Evolutionary conservation across 92 coral and sea anemone genomes (phyloP).

Genomic region (Diadumene lineata): DNA sequence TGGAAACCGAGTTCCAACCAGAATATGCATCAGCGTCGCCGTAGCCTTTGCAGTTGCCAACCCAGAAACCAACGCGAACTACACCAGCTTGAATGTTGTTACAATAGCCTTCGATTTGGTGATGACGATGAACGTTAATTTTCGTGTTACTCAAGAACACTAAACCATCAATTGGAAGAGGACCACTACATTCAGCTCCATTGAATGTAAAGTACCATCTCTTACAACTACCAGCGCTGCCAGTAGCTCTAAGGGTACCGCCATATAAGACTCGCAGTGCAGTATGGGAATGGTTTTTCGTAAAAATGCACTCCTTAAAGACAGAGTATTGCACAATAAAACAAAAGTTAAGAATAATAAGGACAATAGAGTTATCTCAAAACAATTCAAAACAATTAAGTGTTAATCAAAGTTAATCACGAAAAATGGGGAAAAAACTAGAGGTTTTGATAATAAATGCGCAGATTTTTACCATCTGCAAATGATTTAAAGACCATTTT

Average conservation of each 20-base stretch:
- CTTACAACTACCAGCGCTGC: constrained; percentile 18
- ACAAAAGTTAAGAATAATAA: background rate
- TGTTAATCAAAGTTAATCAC: background rate
- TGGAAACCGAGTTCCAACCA: constrained; percentile 33
- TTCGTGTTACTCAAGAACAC: background rate
- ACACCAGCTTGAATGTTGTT: constrained; percentile 13
- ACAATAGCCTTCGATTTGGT: constrained; percentile 25
- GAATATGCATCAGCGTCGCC: constrained; percentile 25
- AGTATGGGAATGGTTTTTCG: constrained; percentile 1
- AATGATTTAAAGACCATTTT: background rate
- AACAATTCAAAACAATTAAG: background rate
- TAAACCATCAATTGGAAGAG: constrained; percentile 15
- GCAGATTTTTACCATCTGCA: background rate
- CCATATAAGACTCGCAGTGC: constrained; percentile 9
- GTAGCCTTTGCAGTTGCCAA: constrained; percentile 37
- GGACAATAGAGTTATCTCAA: background rate
- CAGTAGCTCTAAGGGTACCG: constrained; percentile 11
- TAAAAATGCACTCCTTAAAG: constrained; percentile 13
- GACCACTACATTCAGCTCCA: constrained; percentile 20
- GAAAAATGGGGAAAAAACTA: background rate
- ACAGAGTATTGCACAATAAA: too few relatives aligned
- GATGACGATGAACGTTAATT: constrained; percentile 33
- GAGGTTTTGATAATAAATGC: background rate
- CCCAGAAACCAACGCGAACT: constrained; percentile 45
- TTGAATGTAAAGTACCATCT: constrained; percentile 40